Evolutionary conservation across 2,797 vertebrate genomes (phyloP).

Genomic region (Pantherophis alleghaniensis): DNA sequence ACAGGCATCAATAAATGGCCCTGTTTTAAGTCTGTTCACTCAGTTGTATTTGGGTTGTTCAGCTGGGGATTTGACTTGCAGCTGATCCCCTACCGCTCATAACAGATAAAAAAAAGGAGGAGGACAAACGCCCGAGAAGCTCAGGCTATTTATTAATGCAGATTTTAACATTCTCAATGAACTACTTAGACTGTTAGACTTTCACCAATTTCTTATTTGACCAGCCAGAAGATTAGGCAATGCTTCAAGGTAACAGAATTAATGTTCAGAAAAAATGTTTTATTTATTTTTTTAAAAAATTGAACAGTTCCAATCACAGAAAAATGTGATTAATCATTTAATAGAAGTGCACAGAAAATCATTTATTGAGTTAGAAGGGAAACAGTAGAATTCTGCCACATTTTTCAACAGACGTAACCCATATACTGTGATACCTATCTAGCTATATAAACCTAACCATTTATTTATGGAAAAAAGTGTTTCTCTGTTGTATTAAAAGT

Average conservation of each 20-base stretch:
- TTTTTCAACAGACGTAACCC: not conserved
- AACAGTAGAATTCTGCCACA: not conserved
- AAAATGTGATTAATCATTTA: conserved; percentile 28
- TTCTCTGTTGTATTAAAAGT: not conserved
- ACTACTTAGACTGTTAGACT: conserved; percentile 67
- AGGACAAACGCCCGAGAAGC: conserved; percentile 68
- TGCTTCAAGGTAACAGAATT: conserved; percentile 67
- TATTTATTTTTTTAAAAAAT: conserved; percentile 40
- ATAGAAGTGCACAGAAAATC: conserved; percentile 29
- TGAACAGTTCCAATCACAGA: conserved; percentile 37
- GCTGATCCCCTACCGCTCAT: conserved; percentile 80
- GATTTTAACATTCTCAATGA: conserved; percentile 76
- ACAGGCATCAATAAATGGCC: conserved; percentile 82
- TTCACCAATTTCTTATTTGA: conserved; percentile 72
- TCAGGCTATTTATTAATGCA: conserved; percentile 76
- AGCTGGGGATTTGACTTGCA: conserved; percentile 81
- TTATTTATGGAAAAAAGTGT: not conserved
- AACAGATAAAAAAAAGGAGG: conserved; percentile 67
- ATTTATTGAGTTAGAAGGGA: conserved; percentile 5
- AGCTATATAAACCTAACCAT: not conserved
- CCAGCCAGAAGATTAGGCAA: conserved; percentile 51
- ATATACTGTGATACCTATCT: not conserved
- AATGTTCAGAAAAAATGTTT: conserved; percentile 54
- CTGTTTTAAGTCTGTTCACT: conserved; percentile 83
- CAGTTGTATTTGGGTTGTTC: conserved; percentile 81